Percentiles rank a stretch among this genome's conserved stretches.
Evolutionary conservation across 2,888 invertebrate genomes (phyloP).

Genomic region (Drosophila quinaria): DNA sequence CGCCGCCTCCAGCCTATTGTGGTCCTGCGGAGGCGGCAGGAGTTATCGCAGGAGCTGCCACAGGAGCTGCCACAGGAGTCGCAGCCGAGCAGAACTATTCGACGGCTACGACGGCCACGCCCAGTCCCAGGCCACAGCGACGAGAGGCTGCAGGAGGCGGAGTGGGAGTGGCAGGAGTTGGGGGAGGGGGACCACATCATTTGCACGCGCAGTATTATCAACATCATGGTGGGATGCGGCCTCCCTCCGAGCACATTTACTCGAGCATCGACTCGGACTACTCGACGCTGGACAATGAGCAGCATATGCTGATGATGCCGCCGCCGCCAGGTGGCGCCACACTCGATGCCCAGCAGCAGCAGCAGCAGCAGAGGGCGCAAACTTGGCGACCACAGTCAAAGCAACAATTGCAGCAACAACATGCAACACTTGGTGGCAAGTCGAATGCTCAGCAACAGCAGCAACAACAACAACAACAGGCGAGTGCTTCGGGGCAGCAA

Average conservation of each 20-base stretch:
- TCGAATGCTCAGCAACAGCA: conserved; percentile 42
- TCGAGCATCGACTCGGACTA: conserved; percentile 96
- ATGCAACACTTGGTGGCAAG: conserved; percentile 62
- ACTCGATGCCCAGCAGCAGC: conserved; percentile 1
- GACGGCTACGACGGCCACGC: conserved; percentile 87
- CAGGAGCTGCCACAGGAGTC: conserved; percentile 86
- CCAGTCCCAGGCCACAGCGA: conserved; percentile 87
- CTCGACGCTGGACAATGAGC: conserved; percentile 85
- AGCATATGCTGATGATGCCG: conserved; percentile 85
- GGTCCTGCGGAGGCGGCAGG: conserved; percentile 85
- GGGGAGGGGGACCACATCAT: conserved; percentile 79
- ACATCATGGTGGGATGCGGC: conserved; percentile 86
- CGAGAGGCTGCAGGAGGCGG: conserved; percentile 76
- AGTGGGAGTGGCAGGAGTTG: conserved; percentile 68
- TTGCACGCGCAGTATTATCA: conserved; percentile 83
- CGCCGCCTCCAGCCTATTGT: conserved; percentile 85
- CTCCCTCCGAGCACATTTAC: conserved; percentile 95
- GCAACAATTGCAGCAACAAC: conserved; percentile 73
- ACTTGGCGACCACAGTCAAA: conserved; percentile 87
- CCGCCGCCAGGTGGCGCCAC: conserved; percentile 44
- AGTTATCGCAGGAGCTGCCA: conserved; percentile 21
- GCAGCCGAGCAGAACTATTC: conserved; percentile 31
- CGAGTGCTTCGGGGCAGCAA: conserved; percentile 80
- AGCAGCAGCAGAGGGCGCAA: conserved; percentile 71
- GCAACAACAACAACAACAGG: conserved; percentile 49